Percentiles rank a stretch among this genome's conserved stretches.
These are phyloP conservation scores for Malurus cyaneus DNA, from an alignment of 2,113 vertebrate genomes.

Conservation along the genomic window DNA sequence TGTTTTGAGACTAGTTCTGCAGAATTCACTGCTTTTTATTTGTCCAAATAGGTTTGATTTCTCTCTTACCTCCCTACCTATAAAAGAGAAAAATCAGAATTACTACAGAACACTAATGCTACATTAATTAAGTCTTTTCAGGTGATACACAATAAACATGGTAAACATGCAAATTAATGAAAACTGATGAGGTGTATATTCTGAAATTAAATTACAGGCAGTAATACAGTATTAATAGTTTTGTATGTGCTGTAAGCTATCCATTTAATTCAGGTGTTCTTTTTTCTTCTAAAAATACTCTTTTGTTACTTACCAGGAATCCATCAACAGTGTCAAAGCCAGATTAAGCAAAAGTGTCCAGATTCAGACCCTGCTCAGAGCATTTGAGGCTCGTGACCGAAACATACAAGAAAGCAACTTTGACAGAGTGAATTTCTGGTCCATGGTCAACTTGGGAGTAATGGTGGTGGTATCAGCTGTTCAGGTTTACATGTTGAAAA, in stretches of 20 bases:
- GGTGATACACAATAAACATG: not conserved
- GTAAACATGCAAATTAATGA: not conserved
- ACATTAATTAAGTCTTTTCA: not conserved
- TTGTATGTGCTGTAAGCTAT: not conserved
- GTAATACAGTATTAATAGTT: not conserved
- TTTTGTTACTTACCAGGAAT: slow-evolving; percentile 81
- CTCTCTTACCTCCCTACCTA: not conserved
- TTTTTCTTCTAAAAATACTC: slow-evolving; percentile 18
- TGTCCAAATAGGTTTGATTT: not conserved
- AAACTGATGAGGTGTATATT: not conserved
- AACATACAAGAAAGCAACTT: slow-evolving; percentile 97
- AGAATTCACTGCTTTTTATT: not conserved
- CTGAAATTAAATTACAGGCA: not conserved
- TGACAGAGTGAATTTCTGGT: slow-evolving; percentile 94
- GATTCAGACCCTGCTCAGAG: slow-evolving; percentile 90
- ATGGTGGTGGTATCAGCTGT: slow-evolving; percentile 89
- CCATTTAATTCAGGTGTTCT: not conserved
- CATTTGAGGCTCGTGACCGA: slow-evolving; percentile 95
- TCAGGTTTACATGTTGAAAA: slow-evolving; percentile 93
- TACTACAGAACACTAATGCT: not conserved
- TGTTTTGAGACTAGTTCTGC: not conserved
- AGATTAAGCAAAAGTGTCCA: slow-evolving; percentile 92
- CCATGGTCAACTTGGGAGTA: slow-evolving; percentile 83
- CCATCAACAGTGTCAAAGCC: slow-evolving; percentile 92
- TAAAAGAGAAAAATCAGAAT: not conserved